These are phyloP conservation scores for Pelusios castaneus DNA, from an alignment of 2,113 vertebrate species.

Conservation along the genomic window DNA sequence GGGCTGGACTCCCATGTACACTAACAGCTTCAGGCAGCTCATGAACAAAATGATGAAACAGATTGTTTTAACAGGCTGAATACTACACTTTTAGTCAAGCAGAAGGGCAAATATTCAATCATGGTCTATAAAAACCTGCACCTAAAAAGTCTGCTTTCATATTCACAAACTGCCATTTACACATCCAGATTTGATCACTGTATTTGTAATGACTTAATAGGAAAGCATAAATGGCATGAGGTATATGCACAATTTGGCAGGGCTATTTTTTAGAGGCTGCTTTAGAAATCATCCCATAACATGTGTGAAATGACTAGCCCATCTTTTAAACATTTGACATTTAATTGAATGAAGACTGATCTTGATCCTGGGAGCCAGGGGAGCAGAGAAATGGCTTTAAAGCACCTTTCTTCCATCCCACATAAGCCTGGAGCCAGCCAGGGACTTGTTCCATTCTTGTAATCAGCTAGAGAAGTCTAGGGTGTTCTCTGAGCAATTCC, in stretches of 20 bases:
- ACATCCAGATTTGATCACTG: background rate
- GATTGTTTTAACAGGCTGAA: background rate
- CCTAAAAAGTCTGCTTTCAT: background rate
- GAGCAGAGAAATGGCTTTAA: background rate
- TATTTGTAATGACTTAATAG: background rate
- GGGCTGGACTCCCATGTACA: background rate
- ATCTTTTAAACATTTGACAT: background rate
- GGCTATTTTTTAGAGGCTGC: background rate
- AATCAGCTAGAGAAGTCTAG: background rate
- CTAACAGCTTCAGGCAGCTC: background rate
- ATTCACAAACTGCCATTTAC: background rate
- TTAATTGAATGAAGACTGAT: background rate
- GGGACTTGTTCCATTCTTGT: background rate
- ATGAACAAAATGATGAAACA: background rate
- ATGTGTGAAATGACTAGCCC: background rate
- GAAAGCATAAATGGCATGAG: background rate
- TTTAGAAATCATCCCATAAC: background rate
- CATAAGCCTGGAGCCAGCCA: background rate
- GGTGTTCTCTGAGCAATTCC: background rate
- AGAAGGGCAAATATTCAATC: background rate
- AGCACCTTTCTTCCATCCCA: background rate
- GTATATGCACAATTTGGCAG: background rate
- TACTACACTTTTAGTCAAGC: background rate
- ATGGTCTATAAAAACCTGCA: background rate
- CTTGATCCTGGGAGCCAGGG: background rate